Conservation (phyloP, 2,113 vertebrate genomes). For the Rhabdornis inornatus region DNA sequence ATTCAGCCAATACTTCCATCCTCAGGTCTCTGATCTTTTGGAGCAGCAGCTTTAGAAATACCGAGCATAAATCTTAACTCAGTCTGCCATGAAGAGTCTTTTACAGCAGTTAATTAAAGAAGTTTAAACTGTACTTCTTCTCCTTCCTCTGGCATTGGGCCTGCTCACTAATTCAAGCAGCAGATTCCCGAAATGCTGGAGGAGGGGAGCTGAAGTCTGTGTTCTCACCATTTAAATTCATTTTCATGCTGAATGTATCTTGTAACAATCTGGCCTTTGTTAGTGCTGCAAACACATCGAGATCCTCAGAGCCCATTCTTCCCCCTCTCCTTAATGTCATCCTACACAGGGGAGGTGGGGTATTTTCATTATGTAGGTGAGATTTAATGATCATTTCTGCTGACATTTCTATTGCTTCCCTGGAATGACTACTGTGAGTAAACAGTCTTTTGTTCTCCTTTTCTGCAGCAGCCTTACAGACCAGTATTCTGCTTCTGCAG, state of each 20-base stretch:
- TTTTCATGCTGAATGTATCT: background rate
- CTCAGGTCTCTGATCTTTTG: background rate
- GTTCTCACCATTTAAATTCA: slow-evolving; percentile 32
- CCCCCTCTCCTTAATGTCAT: background rate
- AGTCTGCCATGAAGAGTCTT: background rate
- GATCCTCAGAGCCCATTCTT: background rate
- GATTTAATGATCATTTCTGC: slow-evolving; percentile 27
- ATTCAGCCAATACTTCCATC: background rate
- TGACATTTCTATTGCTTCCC: slow-evolving; percentile 19
- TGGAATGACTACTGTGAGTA: background rate
- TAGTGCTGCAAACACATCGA: background rate
- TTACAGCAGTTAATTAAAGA: slow-evolving; percentile 51
- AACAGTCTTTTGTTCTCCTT: slow-evolving; percentile 48
- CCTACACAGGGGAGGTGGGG: background rate
- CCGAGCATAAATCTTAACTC: background rate
- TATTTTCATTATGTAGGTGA: slow-evolving; percentile 8
- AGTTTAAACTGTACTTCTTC: slow-evolving; percentile 1
- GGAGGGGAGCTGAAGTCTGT: background rate
- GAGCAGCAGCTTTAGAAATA: background rate
- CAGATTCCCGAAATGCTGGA: background rate
- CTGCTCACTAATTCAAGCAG: slow-evolving; percentile 20
- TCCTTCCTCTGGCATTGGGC: slow-evolving; percentile 18
- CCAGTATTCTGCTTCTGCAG: background rate
- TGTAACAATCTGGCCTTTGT: background rate
- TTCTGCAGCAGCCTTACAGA: background rate